Percentiles rank a stretch among this genome's conserved stretches.
Evolutionary conservation across 1,140 invertebrate species (phyloP).

Genomic region (Rhyzopertha dominica): DNA sequence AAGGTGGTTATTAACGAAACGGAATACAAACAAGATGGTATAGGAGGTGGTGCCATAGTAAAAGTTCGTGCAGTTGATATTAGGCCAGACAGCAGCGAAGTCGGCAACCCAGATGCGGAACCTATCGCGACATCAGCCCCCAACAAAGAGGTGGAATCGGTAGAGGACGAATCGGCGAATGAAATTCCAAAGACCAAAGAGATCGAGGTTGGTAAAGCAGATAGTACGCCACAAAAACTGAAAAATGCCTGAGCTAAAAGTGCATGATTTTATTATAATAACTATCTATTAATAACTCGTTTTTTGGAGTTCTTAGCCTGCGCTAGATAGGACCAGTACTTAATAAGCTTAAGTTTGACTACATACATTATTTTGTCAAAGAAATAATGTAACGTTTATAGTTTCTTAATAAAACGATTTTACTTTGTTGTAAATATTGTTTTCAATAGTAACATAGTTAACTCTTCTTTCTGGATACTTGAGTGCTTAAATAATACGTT

Average conservation of each 20-base stretch:
- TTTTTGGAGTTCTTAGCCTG: too few relatives aligned
- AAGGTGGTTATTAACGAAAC: conserved; percentile 56
- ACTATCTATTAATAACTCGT: too few relatives aligned
- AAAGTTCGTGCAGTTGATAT: conserved; percentile 52
- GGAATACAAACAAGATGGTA: conserved; percentile 47
- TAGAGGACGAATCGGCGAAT: conserved; percentile 36
- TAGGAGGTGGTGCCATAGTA: conserved; percentile 44
- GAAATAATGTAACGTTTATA: too few relatives aligned
- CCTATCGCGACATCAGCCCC: conserved; percentile 9
- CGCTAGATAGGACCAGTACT: too few relatives aligned
- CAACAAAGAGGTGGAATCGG: conserved; percentile 27
- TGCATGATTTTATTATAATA: too few relatives aligned
- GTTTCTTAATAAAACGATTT: too few relatives aligned
- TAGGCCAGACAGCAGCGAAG: conserved; percentile 44
- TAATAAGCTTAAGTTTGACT: too few relatives aligned
- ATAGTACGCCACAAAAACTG: conserved; percentile 32
- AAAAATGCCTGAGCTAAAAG: conserved; percentile 18
- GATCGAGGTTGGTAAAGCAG: conserved; percentile 40
- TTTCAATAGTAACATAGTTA: too few relatives aligned
- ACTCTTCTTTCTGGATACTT: too few relatives aligned
- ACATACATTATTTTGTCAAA: too few relatives aligned
- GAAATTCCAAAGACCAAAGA: conserved; percentile 31
- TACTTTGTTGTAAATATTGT: too few relatives aligned
- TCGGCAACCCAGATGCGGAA: conserved; percentile 28
- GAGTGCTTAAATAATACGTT: too few relatives aligned